Evolutionary conservation across 2,888 invertebrate genomes (phyloP).

Genomic region (Orthosia gothica): DNA sequence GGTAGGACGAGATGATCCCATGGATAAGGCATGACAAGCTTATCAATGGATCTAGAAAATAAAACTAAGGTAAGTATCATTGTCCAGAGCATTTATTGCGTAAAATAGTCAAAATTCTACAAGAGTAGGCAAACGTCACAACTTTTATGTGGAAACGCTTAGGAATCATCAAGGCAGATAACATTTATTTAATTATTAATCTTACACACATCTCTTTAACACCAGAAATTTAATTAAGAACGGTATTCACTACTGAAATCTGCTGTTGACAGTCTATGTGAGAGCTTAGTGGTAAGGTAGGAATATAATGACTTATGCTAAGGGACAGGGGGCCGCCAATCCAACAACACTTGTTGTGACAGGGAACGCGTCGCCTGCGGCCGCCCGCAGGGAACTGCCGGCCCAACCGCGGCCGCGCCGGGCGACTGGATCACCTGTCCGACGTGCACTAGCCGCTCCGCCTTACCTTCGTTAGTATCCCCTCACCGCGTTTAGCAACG

Average conservation of each 20-base stretch:
- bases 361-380: slow-evolving; percentile 82
- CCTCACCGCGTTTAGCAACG: slow-evolving; percentile 78
- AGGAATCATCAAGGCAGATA: slow-evolving; percentile 88
- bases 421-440: slow-evolving; percentile 76
- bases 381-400: slow-evolving; percentile 91
- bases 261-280: slow-evolving; percentile 74
- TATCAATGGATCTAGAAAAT: slow-evolving; percentile 64
- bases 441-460: slow-evolving; percentile 59
- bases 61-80: slow-evolving; percentile 76
- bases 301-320: slow-evolving; percentile 70
- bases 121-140: slow-evolving; percentile 91
- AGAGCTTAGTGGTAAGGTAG: slow-evolving; percentile 71
- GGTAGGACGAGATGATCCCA: background rate
- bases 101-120: slow-evolving; percentile 91
- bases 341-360: slow-evolving; percentile 91
- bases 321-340: slow-evolving; percentile 91
- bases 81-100: slow-evolving; percentile 90
- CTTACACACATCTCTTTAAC: slow-evolving; percentile 85
- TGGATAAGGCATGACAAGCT: background rate
- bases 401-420: slow-evolving; percentile 85
- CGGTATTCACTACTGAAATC: slow-evolving; percentile 72
- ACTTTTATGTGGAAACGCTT: slow-evolving; percentile 89
- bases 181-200: slow-evolving; percentile 82
- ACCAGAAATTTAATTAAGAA: slow-evolving; percentile 75
- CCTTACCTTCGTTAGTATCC: slow-evolving; percentile 78